A percentile compares a stretch with the other conserved stretches of the same genome.
Evolutionary conservation across 2,797 vertebrate species (phyloP).

Genomic region (Zalophus californianus): DNA sequence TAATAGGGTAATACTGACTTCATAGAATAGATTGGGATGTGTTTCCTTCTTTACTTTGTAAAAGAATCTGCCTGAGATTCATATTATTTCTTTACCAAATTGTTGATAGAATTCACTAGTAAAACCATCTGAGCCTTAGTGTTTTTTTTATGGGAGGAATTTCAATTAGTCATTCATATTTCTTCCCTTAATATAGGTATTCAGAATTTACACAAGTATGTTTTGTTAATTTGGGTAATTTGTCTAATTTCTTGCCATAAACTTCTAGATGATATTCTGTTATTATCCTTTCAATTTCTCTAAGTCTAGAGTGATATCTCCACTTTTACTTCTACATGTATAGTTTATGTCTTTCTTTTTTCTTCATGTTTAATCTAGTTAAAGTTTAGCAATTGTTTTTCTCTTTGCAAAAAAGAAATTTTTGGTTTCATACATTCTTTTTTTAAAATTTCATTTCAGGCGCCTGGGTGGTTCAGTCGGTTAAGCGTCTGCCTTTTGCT

Average conservation of each 20-base stretch:
- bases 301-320: not conserved
- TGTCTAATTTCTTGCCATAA: not conserved
- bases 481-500: no score
- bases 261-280: not conserved
- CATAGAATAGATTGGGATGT: not conserved
- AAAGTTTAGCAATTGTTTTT: not conserved
- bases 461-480: no score
- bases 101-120: not conserved
- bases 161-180: not conserved
- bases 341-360: not conserved
- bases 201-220: not conserved
- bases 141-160: not conserved
- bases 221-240: not conserved
- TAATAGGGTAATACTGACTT: not conserved
- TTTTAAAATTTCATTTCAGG: not conserved
- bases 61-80: not conserved
- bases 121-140: not conserved
- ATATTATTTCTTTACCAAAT: not conserved
- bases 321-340: not conserved
- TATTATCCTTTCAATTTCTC: not conserved
- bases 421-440: not conserved
- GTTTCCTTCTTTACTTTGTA: not conserved
- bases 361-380: not conserved
- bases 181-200: not conserved
- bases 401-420: not conserved